Conservation (phyloP, 2,113 vertebrate species). For the Apteryx mantelli region DNA sequence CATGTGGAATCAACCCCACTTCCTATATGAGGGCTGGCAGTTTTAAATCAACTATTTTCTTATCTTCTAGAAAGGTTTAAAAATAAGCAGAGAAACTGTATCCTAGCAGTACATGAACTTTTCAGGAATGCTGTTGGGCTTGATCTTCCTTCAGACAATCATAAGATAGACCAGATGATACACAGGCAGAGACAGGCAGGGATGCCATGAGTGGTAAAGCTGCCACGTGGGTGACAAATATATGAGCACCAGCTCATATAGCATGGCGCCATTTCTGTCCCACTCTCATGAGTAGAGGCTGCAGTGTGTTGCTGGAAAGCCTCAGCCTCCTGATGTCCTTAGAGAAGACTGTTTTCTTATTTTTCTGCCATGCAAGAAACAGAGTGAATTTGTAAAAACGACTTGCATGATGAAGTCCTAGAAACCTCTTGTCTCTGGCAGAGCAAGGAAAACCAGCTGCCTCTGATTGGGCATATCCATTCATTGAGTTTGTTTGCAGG, state of each 20-base stretch:
- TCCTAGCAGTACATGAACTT: background rate
- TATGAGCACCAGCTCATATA: too few relatives aligned
- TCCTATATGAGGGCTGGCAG: background rate
- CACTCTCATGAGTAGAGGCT: background rate
- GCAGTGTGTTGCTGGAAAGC: background rate
- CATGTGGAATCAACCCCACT: fast-evolving
- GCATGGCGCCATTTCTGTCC: background rate
- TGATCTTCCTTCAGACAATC: background rate
- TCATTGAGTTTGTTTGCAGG: background rate
- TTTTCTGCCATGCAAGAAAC: background rate
- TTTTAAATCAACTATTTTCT: background rate
- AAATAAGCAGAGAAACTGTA: background rate
- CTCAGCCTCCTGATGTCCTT: fast-evolving
- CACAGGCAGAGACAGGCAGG: background rate
- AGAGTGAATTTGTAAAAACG: background rate
- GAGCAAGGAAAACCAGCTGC: background rate
- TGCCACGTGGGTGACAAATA: background rate
- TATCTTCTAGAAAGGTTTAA: background rate
- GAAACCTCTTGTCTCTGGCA: background rate
- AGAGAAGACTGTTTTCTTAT: background rate
- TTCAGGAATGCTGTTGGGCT: background rate
- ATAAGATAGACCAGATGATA: background rate
- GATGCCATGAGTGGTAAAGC: fast-evolving
- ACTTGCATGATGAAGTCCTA: background rate
- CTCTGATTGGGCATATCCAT: background rate